These are phyloP conservation scores for Uloborus plumipes DNA, from an alignment of 2,888 invertebrate genomes.

Conservation along the genomic window DNA sequence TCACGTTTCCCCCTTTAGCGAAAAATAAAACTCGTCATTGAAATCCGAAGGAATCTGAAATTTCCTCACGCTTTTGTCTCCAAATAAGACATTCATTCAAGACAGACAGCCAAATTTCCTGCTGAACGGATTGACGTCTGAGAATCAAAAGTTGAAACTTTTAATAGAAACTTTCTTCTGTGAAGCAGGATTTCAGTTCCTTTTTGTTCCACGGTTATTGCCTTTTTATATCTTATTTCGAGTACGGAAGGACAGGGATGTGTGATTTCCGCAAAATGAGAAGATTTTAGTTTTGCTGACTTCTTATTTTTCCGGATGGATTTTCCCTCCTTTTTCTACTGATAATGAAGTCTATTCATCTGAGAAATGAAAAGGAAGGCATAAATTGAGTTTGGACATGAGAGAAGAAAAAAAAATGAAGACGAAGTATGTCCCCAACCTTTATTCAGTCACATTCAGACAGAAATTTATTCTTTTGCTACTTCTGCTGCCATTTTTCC, in stretches of 20 bases:
- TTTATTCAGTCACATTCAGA: too few relatives aligned
- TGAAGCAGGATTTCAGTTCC: neutral
- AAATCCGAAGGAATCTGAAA: too few relatives aligned
- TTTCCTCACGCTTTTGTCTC: too few relatives aligned
- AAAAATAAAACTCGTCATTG: too few relatives aligned
- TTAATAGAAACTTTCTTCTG: conserved; percentile 34
- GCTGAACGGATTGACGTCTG: too few relatives aligned
- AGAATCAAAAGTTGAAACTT: conserved; percentile 6
- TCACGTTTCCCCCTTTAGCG: too few relatives aligned
- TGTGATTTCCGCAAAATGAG: conserved; percentile 35
- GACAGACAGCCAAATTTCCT: too few relatives aligned
- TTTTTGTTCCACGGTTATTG: conserved; percentile 24
- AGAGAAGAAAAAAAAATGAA: too few relatives aligned
- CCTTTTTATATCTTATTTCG: conserved; percentile 38
- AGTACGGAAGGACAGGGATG: conserved; percentile 22
- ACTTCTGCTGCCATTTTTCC: too few relatives aligned
- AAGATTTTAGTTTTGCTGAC: conserved; percentile 54
- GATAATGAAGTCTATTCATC: conserved; percentile 46
- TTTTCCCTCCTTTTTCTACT: conserved; percentile 19
- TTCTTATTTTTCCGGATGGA: conserved; percentile 33
- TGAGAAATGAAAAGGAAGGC: conserved; percentile 11
- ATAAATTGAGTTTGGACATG: conserved; percentile 11
- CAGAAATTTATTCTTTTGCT: too few relatives aligned
- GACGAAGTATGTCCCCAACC: too few relatives aligned
- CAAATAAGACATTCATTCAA: too few relatives aligned